Base-by-base conservation (phyloP, 2,113 vertebrate species). In the Sclerurus mexicanus region DNA sequence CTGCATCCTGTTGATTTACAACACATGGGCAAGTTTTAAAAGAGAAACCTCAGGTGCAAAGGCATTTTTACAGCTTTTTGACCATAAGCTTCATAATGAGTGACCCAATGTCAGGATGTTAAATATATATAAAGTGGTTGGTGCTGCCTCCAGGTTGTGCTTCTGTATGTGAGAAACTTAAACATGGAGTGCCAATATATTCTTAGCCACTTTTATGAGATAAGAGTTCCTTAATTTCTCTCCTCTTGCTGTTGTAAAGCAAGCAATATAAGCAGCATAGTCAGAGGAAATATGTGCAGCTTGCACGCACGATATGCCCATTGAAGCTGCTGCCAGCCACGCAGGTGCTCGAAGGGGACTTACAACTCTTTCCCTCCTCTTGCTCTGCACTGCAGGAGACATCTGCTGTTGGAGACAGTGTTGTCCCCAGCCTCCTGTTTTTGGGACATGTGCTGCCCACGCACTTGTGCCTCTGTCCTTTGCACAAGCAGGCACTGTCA, bases 31-130 rank as follows among this genome's bases (percentile, higher is more conserved):
- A 87, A 63, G 33, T 60, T 80, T 42, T 67, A 52, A 67, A 85
- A 84, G 10, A 46, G 40, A 87, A 89, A 74, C 11, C 2, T 78
- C 52, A 64, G 27, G 14, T 74, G 14, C 12, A 71, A 50, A 81
- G 35, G n/a, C 47, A 56, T 84, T 93, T 93, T 87, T 78, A 77
- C 35, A 95, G 33, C 16, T 89, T 91, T 90, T 92, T 82, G 64
- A 71, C 73, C 31, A 9, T 17, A 58, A 66, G 10, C 37, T 73
- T 79, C 31, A 17, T 40, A 59, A 86, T 47, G 31, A 60, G 56
- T 25, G 30, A 64, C 9, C 6, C 19, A 42, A 3, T 22, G 47
- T 30, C 50, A 71, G 28, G 35, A 62, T n/a, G 20, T 78, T 64
- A 85, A 77, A 33, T 44, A 11, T 31, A 37, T 52, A 44, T 44